These are phyloP conservation scores for Cydia splendana DNA, from an alignment of 1,140 invertebrate genomes.

Conservation along the genomic window DNA sequence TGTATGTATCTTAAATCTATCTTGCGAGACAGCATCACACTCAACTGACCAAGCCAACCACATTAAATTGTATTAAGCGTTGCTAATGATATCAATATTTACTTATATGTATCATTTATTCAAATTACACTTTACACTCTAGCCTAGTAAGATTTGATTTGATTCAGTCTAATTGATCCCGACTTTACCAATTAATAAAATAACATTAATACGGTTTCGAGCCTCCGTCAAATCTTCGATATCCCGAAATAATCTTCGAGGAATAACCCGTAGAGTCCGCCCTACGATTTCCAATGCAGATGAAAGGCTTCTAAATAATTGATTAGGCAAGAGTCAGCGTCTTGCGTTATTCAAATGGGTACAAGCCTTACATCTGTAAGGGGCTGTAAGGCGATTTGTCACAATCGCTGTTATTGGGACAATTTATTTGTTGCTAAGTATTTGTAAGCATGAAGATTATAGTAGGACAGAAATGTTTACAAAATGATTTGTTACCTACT, in stretches of 20 bases:
- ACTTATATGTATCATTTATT: too few relatives aligned
- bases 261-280: conserved; percentile 39
- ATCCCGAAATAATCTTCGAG: conserved; percentile 15
- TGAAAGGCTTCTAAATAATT: conserved; percentile 69
- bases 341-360: conserved; percentile 61
- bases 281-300: conserved; percentile 47
- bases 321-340: conserved; percentile 54
- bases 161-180: not conserved
- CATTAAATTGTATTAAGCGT: too few relatives aligned
- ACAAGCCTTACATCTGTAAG: conserved; percentile 52
- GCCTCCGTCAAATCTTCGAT: not conserved
- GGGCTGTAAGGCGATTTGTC: conserved; percentile 35
- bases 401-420: conserved; percentile 28
- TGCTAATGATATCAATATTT: too few relatives aligned
- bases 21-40: too few relatives aligned
- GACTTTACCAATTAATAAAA: not conserved
- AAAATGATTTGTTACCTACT: not conserved
- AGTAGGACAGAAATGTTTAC: conserved; percentile 27
- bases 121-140: too few relatives aligned
- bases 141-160: too few relatives aligned
- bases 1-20: too few relatives aligned
- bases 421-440: conserved; percentile 19
- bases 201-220: not conserved
- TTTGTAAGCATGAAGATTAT: conserved; percentile 17
- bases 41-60: too few relatives aligned